Conservation (phyloP, 2,797 vertebrate species). For the Epinephelus awoara region DNA sequence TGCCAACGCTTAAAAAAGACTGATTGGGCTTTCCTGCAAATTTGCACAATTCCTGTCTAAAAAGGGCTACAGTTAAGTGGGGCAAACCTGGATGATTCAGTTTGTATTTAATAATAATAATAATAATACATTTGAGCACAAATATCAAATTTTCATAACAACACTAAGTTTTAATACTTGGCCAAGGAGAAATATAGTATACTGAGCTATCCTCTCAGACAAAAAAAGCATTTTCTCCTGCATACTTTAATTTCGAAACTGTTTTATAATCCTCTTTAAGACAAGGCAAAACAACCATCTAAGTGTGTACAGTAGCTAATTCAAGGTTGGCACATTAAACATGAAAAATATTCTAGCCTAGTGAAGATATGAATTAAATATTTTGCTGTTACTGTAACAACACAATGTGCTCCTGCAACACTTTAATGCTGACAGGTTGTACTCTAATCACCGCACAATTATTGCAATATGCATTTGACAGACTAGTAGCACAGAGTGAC, state of each 20-base stretch:
- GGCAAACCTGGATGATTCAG: no score
- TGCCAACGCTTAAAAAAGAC: no score
- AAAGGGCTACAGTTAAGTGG: no score
- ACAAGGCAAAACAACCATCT: no score
- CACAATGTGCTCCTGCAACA: neutral
- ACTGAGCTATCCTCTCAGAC: neutral
- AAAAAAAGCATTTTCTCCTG: no score
- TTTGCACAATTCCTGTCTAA: no score
- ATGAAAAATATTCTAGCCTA: neutral
- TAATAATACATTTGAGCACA: neutral
- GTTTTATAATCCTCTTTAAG: no score
- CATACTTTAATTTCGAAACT: neutral
- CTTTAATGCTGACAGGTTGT: neutral
- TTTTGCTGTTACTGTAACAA: conserved; percentile 8
- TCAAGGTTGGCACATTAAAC: neutral
- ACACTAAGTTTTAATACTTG: neutral
- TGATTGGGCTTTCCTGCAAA: no score
- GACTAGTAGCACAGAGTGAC: conserved; percentile 1
- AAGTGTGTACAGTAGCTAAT: neutral
- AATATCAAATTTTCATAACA: neutral
- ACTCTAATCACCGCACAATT: neutral
- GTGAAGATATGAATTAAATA: neutral
- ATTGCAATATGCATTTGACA: conserved; percentile 1
- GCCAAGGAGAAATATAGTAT: neutral
- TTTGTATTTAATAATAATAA: neutral